Evolutionary conservation across 2,113 vertebrate genomes (phyloP).

Genomic region (Daubentonia madagascariensis): DNA sequence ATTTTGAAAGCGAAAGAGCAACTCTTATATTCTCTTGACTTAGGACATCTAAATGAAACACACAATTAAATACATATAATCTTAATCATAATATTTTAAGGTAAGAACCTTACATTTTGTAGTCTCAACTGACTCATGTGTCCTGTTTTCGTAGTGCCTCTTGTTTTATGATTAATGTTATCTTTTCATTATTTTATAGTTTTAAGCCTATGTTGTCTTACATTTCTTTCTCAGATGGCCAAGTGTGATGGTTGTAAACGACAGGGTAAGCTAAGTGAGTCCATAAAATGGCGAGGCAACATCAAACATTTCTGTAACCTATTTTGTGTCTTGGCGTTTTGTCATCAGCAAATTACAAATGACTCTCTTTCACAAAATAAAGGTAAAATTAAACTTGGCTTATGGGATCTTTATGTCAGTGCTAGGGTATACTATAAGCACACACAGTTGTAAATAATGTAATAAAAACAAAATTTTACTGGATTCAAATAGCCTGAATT

Average conservation of each 20-base stretch:
- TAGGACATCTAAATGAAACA: not conserved
- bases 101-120: constrained; percentile 37
- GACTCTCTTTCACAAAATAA: constrained; percentile 78
- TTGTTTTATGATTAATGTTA: constrained; percentile 15
- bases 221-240: constrained; percentile 86
- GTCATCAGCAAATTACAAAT: constrained; percentile 85
- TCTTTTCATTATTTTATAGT: constrained; percentile 17
- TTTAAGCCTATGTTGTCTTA: constrained; percentile 17
- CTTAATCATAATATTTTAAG: not conserved
- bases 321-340: constrained; percentile 92
- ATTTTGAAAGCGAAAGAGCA: constrained; percentile 53
- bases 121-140: not conserved
- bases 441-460: not conserved
- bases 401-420: constrained; percentile 12
- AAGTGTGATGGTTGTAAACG: constrained; percentile 93
- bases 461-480: constrained; percentile 33
- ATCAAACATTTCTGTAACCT: constrained; percentile 96
- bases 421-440: not conserved
- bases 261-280: constrained; percentile 93
- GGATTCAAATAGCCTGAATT: not conserved
- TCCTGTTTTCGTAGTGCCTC: constrained; percentile 26
- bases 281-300: constrained; percentile 91
- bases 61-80: not conserved
- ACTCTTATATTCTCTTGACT: not conserved
- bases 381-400: constrained; percentile 74